Evolutionary conservation across 2,113 vertebrate genomes (phyloP).

Genomic region (Indri indri): DNA sequence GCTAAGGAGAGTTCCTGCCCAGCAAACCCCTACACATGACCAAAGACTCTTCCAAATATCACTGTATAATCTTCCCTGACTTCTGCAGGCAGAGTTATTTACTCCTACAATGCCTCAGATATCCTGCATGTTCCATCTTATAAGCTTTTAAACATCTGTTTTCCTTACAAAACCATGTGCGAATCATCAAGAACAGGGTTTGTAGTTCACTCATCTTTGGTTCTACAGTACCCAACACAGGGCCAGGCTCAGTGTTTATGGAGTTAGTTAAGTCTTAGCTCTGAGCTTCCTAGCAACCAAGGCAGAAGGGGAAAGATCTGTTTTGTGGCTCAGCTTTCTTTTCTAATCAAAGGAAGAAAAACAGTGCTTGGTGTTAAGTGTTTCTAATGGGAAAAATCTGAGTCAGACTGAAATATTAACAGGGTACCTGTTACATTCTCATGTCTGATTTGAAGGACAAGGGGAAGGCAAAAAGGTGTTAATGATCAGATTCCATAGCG

Average conservation of each 20-base stretch:
- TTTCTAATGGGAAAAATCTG: background rate
- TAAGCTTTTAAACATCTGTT: background rate
- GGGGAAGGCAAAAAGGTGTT: background rate
- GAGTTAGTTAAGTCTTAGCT: background rate
- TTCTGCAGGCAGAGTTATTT: background rate
- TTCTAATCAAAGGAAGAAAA: slow-evolving; percentile 35
- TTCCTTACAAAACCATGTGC: slow-evolving; percentile 22
- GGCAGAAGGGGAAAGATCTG: background rate
- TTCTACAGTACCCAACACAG: background rate
- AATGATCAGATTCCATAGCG: background rate
- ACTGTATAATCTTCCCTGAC: background rate
- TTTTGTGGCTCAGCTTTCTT: slow-evolving; percentile 6
- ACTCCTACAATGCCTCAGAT: background rate
- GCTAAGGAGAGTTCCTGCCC: background rate
- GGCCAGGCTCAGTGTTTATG: background rate
- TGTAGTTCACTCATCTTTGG: background rate
- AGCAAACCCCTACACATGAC: background rate
- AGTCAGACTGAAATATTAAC: background rate
- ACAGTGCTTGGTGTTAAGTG: background rate
- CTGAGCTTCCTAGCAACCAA: slow-evolving; percentile 8
- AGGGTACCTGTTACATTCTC: background rate
- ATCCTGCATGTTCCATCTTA: background rate
- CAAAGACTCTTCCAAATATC: background rate
- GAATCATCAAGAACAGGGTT: background rate
- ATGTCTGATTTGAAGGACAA: background rate